A percentile compares a stretch with the other conserved stretches of the same genome.
Conservation (phyloP, 2,888 invertebrate genomes). For the Plebejus anna region DNA sequence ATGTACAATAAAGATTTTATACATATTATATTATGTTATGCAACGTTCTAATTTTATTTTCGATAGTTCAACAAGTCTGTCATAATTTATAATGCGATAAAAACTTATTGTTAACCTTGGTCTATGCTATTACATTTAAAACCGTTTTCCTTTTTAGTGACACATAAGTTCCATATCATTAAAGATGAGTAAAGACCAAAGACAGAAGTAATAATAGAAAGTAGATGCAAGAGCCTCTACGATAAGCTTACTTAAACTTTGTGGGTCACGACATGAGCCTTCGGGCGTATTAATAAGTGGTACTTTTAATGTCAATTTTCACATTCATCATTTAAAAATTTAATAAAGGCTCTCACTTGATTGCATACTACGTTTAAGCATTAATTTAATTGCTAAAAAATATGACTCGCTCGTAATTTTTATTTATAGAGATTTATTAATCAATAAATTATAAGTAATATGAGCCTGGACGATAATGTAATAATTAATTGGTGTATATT, state of each 20-base stretch:
- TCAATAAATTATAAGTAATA: no score
- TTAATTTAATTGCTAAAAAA: background rate
- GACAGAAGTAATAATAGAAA: conserved; percentile 24
- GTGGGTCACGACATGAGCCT: conserved; percentile 15
- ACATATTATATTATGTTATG: no score
- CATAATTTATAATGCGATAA: background rate
- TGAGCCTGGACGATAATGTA: no score
- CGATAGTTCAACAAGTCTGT: background rate
- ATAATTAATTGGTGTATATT: no score
- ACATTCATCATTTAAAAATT: conserved; percentile 18
- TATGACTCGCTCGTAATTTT: background rate
- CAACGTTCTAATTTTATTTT: background rate
- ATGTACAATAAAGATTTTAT: background rate
- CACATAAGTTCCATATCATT: background rate
- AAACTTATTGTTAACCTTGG: background rate
- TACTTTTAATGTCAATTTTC: background rate
- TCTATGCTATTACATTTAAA: background rate
- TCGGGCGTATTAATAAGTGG: conserved; percentile 22
- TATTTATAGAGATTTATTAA: no score
- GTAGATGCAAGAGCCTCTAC: conserved; percentile 2
- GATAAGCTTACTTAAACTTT: conserved; percentile 16
- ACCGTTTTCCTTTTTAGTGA: conserved; percentile 11
- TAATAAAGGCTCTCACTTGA: conserved; percentile 8
- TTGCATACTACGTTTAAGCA: background rate
- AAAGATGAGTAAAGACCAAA: background rate